Evolutionary conservation across 2,113 vertebrate genomes (phyloP).

Genomic region (Oxygymnocypris stewartii): DNA sequence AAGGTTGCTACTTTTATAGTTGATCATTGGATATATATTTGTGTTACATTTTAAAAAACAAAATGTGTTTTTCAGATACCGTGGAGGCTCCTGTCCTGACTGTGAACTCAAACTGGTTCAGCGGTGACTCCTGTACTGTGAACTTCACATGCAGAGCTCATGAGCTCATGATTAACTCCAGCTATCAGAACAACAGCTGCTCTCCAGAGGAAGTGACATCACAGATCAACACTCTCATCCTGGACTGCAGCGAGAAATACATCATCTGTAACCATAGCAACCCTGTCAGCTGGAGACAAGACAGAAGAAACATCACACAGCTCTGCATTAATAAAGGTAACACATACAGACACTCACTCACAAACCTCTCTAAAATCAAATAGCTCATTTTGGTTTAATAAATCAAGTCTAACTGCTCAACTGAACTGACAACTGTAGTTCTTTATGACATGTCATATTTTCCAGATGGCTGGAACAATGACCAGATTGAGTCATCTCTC

Average conservation of each 20-base stretch:
- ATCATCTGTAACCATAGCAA: conserved; percentile 49
- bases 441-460: neutral
- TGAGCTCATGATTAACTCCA: neutral
- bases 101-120: neutral
- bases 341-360: neutral
- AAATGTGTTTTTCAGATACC: neutral
- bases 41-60: neutral
- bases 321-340: conserved; percentile 8
- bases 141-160: conserved; percentile 6
- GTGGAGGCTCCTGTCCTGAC: neutral
- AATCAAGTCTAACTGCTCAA: neutral
- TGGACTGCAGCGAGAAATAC: neutral
- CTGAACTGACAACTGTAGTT: neutral
- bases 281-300: neutral
- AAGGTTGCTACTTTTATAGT: too few species aligned
- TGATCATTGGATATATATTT: too few species aligned
- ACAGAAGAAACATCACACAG: neutral
- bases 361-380: neutral
- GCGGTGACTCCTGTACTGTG: neutral
- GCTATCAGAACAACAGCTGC: neutral
- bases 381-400: neutral
- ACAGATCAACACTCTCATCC: neutral
- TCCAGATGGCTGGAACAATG: neutral
- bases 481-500: neutral
- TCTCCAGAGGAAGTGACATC: neutral